Conservation (phyloP, 2,113 vertebrate species). For the Heptranchias perlo region DNA sequence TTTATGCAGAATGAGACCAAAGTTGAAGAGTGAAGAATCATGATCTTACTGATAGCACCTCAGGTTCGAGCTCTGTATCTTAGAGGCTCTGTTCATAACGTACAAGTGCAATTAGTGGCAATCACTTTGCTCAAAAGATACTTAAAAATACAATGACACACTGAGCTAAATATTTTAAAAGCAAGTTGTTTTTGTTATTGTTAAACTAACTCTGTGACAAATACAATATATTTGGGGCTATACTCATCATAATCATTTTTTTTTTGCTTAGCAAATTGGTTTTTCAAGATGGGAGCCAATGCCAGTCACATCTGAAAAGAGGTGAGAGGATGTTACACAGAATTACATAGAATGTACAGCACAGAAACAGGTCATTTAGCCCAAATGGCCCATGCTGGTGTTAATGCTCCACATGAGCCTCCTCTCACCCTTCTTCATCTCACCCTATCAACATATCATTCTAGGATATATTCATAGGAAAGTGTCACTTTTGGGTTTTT, state of each 20-base stretch:
- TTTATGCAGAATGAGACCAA: not conserved
- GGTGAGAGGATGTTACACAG: not conserved
- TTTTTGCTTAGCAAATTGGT: not conserved
- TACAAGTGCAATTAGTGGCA: not conserved
- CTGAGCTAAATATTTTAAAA: not conserved
- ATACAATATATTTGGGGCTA: not conserved
- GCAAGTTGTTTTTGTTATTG: not conserved
- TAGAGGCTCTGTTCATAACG: not conserved
- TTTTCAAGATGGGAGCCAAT: slow-evolving; percentile 7
- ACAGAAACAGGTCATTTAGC: too few relatives aligned
- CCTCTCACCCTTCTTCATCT: too few relatives aligned
- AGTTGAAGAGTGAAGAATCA: not conserved
- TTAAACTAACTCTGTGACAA: not conserved
- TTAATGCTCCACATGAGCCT: too few relatives aligned
- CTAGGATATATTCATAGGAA: too few relatives aligned
- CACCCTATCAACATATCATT: too few relatives aligned
- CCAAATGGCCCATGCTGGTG: too few relatives aligned
- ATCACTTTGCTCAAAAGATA: not conserved
- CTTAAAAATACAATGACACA: not conserved
- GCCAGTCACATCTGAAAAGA: not conserved
- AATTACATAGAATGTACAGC: too few relatives aligned
- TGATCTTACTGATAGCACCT: not conserved
- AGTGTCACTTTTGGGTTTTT: not conserved
- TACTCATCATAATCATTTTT: not conserved
- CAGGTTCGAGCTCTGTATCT: not conserved